Conservation (phyloP, 2,113 vertebrate species). For the Pardalotus punctatus region DNA sequence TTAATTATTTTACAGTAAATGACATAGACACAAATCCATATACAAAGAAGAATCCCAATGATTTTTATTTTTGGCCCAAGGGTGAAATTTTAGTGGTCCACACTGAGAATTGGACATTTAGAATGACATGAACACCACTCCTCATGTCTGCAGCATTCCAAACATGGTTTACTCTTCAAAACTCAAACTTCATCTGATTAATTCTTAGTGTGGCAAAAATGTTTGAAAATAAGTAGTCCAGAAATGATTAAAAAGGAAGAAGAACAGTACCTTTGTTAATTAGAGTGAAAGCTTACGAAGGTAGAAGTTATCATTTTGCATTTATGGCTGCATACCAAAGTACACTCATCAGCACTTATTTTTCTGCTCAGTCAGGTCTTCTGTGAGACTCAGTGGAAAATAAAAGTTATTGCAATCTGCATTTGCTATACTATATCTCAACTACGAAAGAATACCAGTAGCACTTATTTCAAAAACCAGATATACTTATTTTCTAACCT, state of each 20-base stretch:
- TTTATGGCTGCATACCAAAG: background rate
- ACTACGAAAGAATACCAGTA: background rate
- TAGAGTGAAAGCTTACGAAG: background rate
- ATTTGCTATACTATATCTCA: background rate
- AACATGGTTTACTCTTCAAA: background rate
- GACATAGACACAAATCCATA: background rate
- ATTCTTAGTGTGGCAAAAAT: background rate
- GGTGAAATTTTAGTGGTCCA: background rate
- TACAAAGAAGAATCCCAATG: background rate
- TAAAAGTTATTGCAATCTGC: background rate
- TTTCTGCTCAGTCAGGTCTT: background rate
- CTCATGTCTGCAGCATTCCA: background rate
- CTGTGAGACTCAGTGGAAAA: background rate
- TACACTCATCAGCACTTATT: background rate
- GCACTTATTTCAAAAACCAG: background rate
- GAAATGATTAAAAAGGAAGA: background rate
- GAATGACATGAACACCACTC: background rate
- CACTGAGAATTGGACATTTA: background rate
- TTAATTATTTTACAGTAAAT: background rate
- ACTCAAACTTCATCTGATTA: background rate
- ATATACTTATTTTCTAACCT: background rate
- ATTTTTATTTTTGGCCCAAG: no score
- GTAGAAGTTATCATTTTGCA: background rate
- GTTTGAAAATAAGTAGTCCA: background rate
- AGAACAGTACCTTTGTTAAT: background rate